Evolutionary conservation across 2,888 invertebrate species (phyloP), one percentile per base, ranked within the genome.

Genomic region (Taphrorychus bicolor): DNA sequence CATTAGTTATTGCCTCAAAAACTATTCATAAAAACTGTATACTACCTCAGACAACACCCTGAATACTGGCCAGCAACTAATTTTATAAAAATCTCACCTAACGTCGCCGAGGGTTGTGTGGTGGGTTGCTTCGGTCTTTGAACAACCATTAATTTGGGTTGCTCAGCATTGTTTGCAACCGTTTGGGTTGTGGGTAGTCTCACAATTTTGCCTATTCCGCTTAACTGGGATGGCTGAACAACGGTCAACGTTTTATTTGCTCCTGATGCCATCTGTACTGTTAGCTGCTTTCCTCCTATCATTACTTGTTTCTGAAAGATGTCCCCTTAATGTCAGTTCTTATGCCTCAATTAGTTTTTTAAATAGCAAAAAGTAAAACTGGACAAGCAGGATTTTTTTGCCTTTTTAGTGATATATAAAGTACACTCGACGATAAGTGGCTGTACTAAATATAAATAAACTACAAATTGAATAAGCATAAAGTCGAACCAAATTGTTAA

Each of bases 221-320:
- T 76, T 54, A 73, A 74, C 72, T 73, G 84, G 45, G 75, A 76
- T 24, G 73, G 80, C 73, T 74, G 81, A 59, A 89, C 85, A 21
- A 89, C 83, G 0, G 89, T 88, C 0, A 89, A 85, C 0, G 88
- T 89, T 80, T 90, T 89, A 53, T 87, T 85, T 18, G 84, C 83
- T 17, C 86, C 85, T 17, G 73, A 72, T 14, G 89, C 86, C 85
- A 91, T 87, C 81, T 89, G 89, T 42, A 91, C 86, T 0, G 91
- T 91, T 1, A 91, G 88, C 16, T 90, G 89, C 80, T 91, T 91
- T 0, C 91, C 91, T 5, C 89, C 88, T 69, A 90, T 84, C 65
- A 88, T 88, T 21, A 89, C 85, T 19, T 88, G 85, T 76, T 88
- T 88, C 81, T 87, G 81, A 32, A 32, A 32, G 32, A 32, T n/a